Percentiles rank a stretch among this genome's conserved stretches.
These are phyloP conservation scores for Parapsyche elsis DNA, from an alignment of 1,140 invertebrate species.

Conservation along the genomic window DNA sequence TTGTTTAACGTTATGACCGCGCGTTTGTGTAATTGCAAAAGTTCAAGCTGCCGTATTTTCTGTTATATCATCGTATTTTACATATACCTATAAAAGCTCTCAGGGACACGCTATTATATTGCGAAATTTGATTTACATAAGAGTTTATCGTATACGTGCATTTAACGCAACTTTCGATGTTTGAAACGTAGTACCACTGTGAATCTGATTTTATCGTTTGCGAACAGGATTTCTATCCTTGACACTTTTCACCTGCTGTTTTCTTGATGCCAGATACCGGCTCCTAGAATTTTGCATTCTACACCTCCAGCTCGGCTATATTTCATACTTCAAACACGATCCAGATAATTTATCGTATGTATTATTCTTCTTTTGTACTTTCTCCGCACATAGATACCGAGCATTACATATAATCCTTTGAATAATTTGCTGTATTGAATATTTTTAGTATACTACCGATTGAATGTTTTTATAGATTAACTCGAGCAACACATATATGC, in stretches of 20 bases:
- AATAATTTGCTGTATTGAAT: no score
- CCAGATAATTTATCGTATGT: neutral
- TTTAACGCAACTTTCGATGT: neutral
- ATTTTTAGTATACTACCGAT: no score
- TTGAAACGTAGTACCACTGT: neutral
- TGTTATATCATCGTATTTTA: neutral
- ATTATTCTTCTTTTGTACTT: neutral
- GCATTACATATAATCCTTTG: no score
- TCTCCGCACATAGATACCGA: no score
- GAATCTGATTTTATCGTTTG: conserved; percentile 34
- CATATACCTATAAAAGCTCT: neutral
- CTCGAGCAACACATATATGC: no score
- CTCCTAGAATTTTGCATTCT: conserved; percentile 38
- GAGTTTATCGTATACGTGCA: conserved; percentile 25
- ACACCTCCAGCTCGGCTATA: conserved; percentile 22
- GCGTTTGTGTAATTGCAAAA: neutral
- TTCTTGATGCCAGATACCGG: conserved; percentile 35
- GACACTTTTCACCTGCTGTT: conserved; percentile 45
- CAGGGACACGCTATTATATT: neutral
- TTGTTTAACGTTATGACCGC: neutral
- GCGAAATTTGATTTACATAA: conserved; percentile 24
- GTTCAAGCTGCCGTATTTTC: neutral
- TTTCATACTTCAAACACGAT: conserved; percentile 25
- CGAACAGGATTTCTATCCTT: conserved; percentile 46
- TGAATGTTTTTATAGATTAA: no score